Conservation (phyloP, 1,140 invertebrate species). For the Drosophila pandora region DNA sequence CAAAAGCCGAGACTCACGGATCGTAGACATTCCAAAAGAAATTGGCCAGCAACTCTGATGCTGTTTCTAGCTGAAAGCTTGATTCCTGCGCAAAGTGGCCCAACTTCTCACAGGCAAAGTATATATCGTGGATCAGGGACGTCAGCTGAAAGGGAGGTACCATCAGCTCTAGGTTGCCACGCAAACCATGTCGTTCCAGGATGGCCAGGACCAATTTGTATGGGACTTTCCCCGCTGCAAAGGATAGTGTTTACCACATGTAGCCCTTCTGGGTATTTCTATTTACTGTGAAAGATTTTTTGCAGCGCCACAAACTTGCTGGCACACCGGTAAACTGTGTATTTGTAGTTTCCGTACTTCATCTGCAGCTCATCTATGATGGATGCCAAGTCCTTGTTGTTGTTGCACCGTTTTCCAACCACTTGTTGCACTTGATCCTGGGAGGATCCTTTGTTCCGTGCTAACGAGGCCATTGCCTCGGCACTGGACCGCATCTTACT, state of each 20-base stretch:
- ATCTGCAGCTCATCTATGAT: slow-evolving; percentile 64
- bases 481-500: slow-evolving; percentile 48
- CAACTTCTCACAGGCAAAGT: slow-evolving; percentile 77
- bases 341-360: slow-evolving; percentile 73
- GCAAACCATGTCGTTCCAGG: slow-evolving; percentile 71
- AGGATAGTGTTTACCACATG: neutral
- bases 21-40: slow-evolving; percentile 83
- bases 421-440: slow-evolving; percentile 43
- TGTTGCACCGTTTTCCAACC: slow-evolving; percentile 20
- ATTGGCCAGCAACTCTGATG: slow-evolving; percentile 62
- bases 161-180: slow-evolving; percentile 65
- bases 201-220: slow-evolving; percentile 74
- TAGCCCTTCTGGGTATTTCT: neutral
- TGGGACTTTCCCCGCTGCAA: slow-evolving; percentile 70
- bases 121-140: slow-evolving; percentile 76
- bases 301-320: slow-evolving; percentile 72
- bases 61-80: slow-evolving; percentile 60
- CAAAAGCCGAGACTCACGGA: slow-evolving; percentile 52
- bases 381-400: slow-evolving; percentile 51
- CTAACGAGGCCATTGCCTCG: slow-evolving; percentile 37
- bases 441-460: slow-evolving; percentile 47
- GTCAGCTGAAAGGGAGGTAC: slow-evolving; percentile 77
- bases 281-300: slow-evolving; percentile 77
- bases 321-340: slow-evolving; percentile 80
- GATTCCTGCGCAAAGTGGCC: slow-evolving; percentile 65